Conservation (phyloP, 2,797 vertebrate species). For the Danio kyathit region DNA sequence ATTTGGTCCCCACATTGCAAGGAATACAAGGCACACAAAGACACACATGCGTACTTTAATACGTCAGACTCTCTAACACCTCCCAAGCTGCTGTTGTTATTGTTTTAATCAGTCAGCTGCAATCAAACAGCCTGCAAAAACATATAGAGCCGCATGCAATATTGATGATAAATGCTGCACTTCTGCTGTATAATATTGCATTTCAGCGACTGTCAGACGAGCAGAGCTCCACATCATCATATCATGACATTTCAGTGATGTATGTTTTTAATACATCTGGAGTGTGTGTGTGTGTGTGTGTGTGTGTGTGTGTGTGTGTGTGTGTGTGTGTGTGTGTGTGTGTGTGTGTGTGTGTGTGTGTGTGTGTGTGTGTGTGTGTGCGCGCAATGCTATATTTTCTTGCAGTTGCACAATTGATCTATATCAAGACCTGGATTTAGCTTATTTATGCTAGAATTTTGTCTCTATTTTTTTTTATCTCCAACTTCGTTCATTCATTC, state of each 20-base stretch:
- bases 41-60: constrained; percentile 18
- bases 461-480: too few relatives aligned
- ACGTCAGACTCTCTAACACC: not conserved
- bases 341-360: too few relatives aligned
- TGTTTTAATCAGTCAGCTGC: constrained; percentile 36
- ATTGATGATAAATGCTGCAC: constrained; percentile 39
- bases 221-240: constrained; percentile 54
- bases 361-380: not conserved
- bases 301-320: not conserved
- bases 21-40: not conserved
- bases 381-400: too few relatives aligned
- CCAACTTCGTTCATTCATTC: too few relatives aligned
- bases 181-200: constrained; percentile 1
- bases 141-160: constrained; percentile 24
- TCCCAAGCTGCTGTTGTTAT: constrained; percentile 19
- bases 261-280: constrained; percentile 57
- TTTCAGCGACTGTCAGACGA: constrained; percentile 27
- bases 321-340: too few relatives aligned
- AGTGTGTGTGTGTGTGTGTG: not conserved
- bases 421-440: too few relatives aligned
- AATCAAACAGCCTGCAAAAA: constrained; percentile 12
- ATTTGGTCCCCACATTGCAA: too few relatives aligned
- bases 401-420: too few relatives aligned
- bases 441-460: too few relatives aligned
- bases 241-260: constrained; percentile 62